These are phyloP conservation scores for Drosophila carrolli DNA, from an alignment of 1,140 invertebrate genomes.

Conservation along the genomic window DNA sequence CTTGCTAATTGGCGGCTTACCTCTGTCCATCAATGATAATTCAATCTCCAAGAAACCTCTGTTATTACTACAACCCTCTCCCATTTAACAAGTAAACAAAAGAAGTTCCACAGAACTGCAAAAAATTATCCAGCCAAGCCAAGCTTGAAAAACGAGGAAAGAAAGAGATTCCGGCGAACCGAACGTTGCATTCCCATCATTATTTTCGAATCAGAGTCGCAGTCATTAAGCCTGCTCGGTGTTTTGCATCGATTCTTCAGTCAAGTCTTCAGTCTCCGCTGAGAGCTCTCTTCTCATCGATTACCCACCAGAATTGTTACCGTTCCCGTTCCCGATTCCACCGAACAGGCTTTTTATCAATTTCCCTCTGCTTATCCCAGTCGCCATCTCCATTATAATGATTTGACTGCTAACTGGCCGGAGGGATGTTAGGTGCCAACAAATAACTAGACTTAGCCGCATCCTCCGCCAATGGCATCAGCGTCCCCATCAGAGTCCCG, in stretches of 20 bases:
- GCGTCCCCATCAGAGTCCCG: conserved; percentile 34
- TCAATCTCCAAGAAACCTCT: conserved; percentile 31
- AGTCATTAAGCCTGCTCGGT: conserved; percentile 51
- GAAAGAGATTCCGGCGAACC: conserved; percentile 8
- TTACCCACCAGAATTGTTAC: conserved; percentile 46
- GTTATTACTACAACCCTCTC: conserved; percentile 26
- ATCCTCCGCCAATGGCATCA: conserved; percentile 25
- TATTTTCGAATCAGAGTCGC: conserved; percentile 45
- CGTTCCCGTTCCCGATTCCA: conserved; percentile 15
- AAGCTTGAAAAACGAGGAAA: conserved; percentile 6
- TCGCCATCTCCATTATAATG: conserved; percentile 61
- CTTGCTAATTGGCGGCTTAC: conserved; percentile 39
- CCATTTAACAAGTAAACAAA: conserved; percentile 46
- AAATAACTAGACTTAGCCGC: conserved; percentile 69
- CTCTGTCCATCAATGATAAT: conserved; percentile 31
- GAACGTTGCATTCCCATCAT: conserved; percentile 51
- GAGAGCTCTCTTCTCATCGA: conserved; percentile 39
- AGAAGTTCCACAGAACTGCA: conserved; percentile 12
- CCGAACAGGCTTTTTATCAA: conserved; percentile 46
- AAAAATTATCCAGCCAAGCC: conserved; percentile 22
- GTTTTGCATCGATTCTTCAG: conserved; percentile 36
- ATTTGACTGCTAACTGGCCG: conserved; percentile 62
- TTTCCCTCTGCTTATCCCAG: conserved; percentile 49
- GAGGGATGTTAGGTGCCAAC: conserved; percentile 78
- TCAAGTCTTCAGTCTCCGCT: conserved; percentile 16